Conservation (phyloP, 2,113 vertebrate genomes). For the Mustelus asterias region DNA sequence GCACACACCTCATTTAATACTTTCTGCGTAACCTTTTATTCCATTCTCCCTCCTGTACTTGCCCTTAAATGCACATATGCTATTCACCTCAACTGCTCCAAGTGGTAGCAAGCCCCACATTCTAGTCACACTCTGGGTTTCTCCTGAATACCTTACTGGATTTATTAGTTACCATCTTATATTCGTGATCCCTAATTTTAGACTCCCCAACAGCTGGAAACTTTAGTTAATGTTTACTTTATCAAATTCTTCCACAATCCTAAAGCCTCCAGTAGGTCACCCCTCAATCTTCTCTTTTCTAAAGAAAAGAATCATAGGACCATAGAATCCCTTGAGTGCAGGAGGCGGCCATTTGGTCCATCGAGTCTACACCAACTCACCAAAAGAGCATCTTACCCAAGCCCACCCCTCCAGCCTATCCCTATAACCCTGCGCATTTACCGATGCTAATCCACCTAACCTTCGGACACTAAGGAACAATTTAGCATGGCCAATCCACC, state of each 20-base stretch:
- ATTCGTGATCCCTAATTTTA: background rate
- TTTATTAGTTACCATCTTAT: background rate
- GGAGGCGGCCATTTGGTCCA: too few species aligned
- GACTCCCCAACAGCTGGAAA: background rate
- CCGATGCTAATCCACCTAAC: too few species aligned
- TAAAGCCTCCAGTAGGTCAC: background rate
- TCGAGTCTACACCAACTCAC: too few species aligned
- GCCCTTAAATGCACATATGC: background rate
- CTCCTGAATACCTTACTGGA: background rate
- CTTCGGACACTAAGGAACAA: too few species aligned
- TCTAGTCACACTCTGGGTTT: background rate
- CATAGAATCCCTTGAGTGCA: too few species aligned
- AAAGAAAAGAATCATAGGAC: background rate
- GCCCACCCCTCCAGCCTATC: too few species aligned
- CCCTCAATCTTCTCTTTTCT: background rate
- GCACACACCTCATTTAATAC: background rate
- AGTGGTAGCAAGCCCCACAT: background rate
- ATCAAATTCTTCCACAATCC: background rate
- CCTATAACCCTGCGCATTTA: too few species aligned
- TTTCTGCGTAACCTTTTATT: background rate
- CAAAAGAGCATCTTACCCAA: too few species aligned
- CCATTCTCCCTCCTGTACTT: background rate
- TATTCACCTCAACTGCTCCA: background rate
- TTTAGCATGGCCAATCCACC: too few species aligned
- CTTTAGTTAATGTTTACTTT: background rate